A percentile compares a stretch with the other conserved stretches of the same genome.
phyloP scores from a whole-genome alignment of 1,140 invertebrate genomes.

The Wiebesia pumilae region DNA sequence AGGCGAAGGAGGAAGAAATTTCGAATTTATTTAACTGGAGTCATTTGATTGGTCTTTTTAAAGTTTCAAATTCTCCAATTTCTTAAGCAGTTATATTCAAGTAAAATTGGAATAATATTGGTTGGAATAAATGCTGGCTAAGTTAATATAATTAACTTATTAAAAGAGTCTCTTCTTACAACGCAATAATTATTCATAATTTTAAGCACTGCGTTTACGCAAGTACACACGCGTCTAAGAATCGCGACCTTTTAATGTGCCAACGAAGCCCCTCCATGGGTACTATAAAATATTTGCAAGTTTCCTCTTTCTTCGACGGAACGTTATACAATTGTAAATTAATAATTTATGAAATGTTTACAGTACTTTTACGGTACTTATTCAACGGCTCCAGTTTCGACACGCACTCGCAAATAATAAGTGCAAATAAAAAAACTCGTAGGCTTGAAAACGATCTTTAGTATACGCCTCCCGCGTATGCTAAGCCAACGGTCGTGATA shows the following conservation, averaged over 20 bases:
- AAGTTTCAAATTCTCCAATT: background rate
- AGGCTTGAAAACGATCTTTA: background rate
- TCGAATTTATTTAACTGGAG: background rate
- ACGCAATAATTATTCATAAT: background rate
- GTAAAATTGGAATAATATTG: background rate
- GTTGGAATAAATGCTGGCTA: background rate
- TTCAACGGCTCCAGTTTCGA: background rate
- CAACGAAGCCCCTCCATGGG: no score
- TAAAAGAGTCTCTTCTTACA: background rate
- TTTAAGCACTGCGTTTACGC: no score
- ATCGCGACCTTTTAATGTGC: no score
- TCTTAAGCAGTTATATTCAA: background rate
- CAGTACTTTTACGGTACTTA: background rate
- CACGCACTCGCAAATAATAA: conserved; percentile 4
- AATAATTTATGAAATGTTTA: background rate
- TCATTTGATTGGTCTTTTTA: background rate
- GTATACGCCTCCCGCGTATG: no score
- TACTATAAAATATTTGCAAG: background rate
- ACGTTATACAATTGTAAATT: background rate
- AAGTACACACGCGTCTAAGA: no score
- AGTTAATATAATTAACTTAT: background rate
- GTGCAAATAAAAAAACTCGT: no score
- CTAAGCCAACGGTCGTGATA: background rate
- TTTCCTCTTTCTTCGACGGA: background rate
- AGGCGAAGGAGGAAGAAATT: background rate